Conservation (phyloP, 2,797 vertebrate species). For the Trachops cirrhosus region DNA sequence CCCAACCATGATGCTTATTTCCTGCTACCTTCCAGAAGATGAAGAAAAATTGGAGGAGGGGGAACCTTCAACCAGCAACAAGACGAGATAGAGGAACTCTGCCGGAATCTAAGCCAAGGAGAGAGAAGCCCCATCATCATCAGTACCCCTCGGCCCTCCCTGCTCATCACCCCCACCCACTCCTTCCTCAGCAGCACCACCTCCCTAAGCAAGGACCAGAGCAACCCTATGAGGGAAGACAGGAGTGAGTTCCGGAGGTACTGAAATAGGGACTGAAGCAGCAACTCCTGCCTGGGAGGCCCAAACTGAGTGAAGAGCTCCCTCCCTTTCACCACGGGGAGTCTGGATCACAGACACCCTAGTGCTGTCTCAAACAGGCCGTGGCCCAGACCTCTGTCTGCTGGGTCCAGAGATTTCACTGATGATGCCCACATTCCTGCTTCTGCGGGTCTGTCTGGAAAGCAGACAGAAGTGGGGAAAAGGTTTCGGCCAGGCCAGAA, state of each 20-base stretch:
- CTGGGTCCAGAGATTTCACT: background rate
- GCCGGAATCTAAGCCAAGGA: slow-evolving; percentile 76
- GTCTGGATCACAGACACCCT: background rate
- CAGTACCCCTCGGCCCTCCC: background rate
- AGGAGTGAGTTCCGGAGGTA: background rate
- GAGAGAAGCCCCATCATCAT: slow-evolving; percentile 3
- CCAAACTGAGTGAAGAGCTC: background rate
- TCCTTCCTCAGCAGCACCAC: background rate
- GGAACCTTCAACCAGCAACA: slow-evolving; percentile 50
- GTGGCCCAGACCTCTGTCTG: background rate
- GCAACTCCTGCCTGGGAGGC: background rate
- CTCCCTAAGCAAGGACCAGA: background rate
- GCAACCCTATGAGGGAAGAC: background rate
- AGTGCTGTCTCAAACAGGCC: background rate
- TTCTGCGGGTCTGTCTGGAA: background rate
- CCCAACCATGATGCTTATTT: slow-evolving; percentile 86
- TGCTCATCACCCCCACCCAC: background rate
- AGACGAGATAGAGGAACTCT: slow-evolving; percentile 81
- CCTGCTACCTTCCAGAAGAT: slow-evolving; percentile 18
- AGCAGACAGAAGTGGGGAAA: background rate
- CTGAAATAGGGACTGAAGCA: background rate
- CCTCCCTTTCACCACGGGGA: background rate
- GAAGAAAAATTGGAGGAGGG: slow-evolving; percentile 19
- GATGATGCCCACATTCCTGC: background rate
- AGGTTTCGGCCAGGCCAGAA: background rate